Percentiles rank a stretch among this genome's conserved stretches.
These are phyloP conservation scores for Tichodroma muraria DNA, from an alignment of 2,113 vertebrate species.

Conservation along the genomic window DNA sequence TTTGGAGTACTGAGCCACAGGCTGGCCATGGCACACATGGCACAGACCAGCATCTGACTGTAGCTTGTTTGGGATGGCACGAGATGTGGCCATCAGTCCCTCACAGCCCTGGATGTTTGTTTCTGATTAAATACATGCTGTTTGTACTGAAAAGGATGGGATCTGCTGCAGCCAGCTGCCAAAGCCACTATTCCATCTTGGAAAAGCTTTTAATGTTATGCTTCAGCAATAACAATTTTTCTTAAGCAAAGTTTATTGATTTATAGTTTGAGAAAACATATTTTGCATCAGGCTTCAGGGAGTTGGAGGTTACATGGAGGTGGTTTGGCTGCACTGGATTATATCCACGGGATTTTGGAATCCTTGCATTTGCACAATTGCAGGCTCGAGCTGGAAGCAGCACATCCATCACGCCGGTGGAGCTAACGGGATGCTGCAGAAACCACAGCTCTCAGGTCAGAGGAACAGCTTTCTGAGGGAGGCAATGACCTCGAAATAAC, in stretches of 20 bases:
- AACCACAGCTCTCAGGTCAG: neutral
- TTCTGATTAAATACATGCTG: neutral
- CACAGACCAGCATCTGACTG: neutral
- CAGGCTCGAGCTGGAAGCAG: neutral
- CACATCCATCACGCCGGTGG: neutral
- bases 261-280: constrained; percentile 8
- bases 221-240: constrained; percentile 2
- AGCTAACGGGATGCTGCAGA: neutral
- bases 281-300: constrained; percentile 4
- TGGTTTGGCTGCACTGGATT: neutral
- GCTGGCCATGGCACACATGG: neutral
- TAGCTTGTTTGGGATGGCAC: neutral
- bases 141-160: neutral
- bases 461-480: neutral
- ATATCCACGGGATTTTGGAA: neutral
- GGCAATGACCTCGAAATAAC: neutral
- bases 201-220: constrained; percentile 4
- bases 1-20: neutral
- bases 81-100: neutral
- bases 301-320: constrained; percentile 11
- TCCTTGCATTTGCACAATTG: neutral
- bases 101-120: neutral
- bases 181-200: neutral
- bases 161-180: neutral
- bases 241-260: constrained; percentile 47